A percentile compares a stretch with the other conserved stretches of the same genome.
Evolutionary conservation across 2,113 vertebrate genomes (phyloP).

Genomic region (Oreochromis aureus): DNA sequence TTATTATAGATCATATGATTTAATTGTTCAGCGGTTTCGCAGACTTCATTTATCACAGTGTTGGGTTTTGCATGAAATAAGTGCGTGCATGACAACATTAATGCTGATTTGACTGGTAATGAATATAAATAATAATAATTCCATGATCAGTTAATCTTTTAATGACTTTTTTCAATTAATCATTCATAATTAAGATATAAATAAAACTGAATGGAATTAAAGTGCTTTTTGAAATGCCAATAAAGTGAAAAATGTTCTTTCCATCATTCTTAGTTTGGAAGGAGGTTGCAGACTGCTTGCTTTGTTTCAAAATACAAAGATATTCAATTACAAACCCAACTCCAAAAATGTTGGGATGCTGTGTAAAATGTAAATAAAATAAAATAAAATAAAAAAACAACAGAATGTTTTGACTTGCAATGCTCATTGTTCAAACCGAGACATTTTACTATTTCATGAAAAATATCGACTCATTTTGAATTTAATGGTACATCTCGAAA

Average conservation of each 20-base stretch:
- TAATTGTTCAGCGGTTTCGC: not conserved
- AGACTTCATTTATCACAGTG: not conserved
- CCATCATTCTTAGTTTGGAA: too few species aligned
- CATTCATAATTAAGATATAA: not conserved
- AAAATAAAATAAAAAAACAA: not conserved
- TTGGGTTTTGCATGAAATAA: not conserved
- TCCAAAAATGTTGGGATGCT: not conserved
- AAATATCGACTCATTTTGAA: not conserved
- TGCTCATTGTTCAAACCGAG: not conserved
- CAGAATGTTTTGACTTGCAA: not conserved
- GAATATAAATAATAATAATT: not conserved
- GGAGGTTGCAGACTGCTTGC: not conserved
- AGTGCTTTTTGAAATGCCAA: not conserved
- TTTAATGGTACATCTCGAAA: not conserved
- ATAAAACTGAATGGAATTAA: not conserved
- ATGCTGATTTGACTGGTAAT: not conserved
- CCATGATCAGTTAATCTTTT: not conserved
- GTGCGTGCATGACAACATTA: not conserved
- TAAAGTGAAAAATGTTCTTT: not conserved
- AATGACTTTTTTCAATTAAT: not conserved
- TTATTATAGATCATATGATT: not conserved
- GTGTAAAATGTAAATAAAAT: not conserved
- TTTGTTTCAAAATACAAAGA: not conserved
- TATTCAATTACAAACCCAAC: not conserved
- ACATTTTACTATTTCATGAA: not conserved